These are phyloP conservation scores for Acrossocheilus fasciatus DNA, from an alignment of 2,797 vertebrate species.

Conservation along the genomic window DNA sequence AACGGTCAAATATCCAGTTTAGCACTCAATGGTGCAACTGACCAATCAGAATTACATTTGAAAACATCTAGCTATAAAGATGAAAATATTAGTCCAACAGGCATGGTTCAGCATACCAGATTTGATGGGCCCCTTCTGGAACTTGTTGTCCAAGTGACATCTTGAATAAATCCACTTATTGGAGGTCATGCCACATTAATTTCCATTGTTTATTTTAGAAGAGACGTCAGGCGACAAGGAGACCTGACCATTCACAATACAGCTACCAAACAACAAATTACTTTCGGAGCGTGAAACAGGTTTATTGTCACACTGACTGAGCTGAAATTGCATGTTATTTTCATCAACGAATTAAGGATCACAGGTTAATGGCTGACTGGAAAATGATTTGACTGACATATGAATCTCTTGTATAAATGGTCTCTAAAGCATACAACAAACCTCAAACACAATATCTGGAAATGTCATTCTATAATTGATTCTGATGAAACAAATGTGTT, in stretches of 20 bases:
- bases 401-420: neutral
- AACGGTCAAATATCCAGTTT: neutral
- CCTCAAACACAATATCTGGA: neutral
- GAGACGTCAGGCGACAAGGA: neutral
- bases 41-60: neutral
- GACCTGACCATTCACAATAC: neutral
- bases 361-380: neutral
- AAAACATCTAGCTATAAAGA: neutral
- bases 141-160: neutral
- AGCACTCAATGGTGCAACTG: neutral
- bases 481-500: neutral
- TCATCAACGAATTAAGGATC: neutral
- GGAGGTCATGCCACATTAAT: neutral
- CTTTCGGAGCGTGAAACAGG: neutral
- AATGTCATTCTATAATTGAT: neutral
- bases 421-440: neutral
- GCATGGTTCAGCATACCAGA: neutral
- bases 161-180: conserved; percentile 2
- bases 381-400: neutral
- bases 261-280: neutral
- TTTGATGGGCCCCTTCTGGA: neutral
- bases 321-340: conserved; percentile 14
- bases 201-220: neutral
- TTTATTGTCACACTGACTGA: conserved; percentile 4
- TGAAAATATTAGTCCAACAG: neutral